Evolutionary conservation across 64 coral and sea anemone genomes (phyloP).

Genomic region (Acropora yongei): DNA sequence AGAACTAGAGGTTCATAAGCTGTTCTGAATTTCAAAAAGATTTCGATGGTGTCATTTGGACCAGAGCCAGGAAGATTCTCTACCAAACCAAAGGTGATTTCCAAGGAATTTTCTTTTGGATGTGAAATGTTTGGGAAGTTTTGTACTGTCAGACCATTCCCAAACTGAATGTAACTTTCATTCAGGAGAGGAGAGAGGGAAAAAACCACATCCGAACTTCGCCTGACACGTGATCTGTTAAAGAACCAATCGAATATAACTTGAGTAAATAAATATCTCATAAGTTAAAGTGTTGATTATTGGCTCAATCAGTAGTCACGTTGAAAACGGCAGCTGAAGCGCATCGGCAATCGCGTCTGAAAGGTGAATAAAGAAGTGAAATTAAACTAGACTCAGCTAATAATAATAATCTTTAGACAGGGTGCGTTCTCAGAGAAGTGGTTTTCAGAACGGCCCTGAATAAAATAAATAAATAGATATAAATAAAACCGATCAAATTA

Average conservation of each 20-base stretch:
- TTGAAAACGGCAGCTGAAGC: too few species aligned
- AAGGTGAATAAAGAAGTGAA: too few species aligned
- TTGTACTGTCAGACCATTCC: constrained; percentile 35
- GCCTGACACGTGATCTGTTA: constrained; percentile 47
- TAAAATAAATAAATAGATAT: too few species aligned
- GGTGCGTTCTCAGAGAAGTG: too few species aligned
- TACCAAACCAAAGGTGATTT: constrained; percentile 65
- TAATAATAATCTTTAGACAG: too few species aligned
- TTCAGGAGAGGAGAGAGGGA: constrained; percentile 57
- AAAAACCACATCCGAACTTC: constrained; percentile 25
- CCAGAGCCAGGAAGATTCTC: constrained; percentile 59
- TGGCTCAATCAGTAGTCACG: too few species aligned
- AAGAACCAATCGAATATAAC: not conserved
- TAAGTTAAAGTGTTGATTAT: too few species aligned
- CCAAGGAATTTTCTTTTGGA: constrained; percentile 43
- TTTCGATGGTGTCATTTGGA: constrained; percentile 62
- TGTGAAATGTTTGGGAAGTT: constrained; percentile 40
- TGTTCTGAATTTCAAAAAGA: constrained; percentile 67
- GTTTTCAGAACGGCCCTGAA: too few species aligned
- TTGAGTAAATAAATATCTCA: not conserved
- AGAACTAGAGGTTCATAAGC: constrained; percentile 71
- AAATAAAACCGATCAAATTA: too few species aligned
- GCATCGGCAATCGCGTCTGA: too few species aligned
- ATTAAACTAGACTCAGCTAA: too few species aligned
- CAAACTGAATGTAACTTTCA: constrained; percentile 22